A percentile compares a stretch with the other conserved stretches of the same genome.
These are phyloP conservation scores for Pseudolaguvia tuberculata DNA, from an alignment of 2,113 vertebrate genomes.

Conservation along the genomic window DNA sequence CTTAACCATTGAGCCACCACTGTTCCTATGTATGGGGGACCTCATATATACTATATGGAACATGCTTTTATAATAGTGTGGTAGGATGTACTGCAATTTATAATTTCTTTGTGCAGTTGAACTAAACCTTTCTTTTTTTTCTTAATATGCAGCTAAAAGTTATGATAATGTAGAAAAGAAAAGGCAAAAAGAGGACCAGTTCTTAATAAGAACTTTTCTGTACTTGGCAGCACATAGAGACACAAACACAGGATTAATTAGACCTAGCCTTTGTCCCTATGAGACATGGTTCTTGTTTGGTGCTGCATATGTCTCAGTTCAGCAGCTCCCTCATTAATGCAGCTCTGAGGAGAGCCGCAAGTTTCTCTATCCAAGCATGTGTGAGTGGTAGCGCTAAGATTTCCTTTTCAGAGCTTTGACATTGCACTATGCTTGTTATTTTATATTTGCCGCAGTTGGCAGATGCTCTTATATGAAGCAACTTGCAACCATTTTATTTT, in stretches of 20 bases:
- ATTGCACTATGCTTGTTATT: slow-evolving; percentile 18
- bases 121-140: slow-evolving; percentile 28
- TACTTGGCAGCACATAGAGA: slow-evolving; percentile 34
- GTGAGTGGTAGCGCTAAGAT: slow-evolving; percentile 35
- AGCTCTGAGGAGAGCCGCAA: slow-evolving; percentile 46
- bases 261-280: slow-evolving; percentile 51
- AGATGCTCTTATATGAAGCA: too few relatives aligned
- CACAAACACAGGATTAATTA: slow-evolving; percentile 65
- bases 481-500: too few relatives aligned
- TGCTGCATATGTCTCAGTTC: slow-evolving; percentile 49
- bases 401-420: slow-evolving; percentile 38
- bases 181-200: slow-evolving; percentile 38
- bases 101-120: slow-evolving; percentile 15
- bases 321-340: slow-evolving; percentile 55
- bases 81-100: too few relatives aligned
- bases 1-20: too few relatives aligned
- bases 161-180: neutral
- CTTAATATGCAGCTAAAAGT: slow-evolving; percentile 13
- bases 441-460: too few relatives aligned
- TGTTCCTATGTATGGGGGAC: too few relatives aligned
- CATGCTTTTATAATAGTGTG: too few relatives aligned
- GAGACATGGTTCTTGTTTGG: slow-evolving; percentile 50
- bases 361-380: slow-evolving; percentile 12
- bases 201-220: slow-evolving; percentile 3
- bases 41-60: too few relatives aligned